A percentile compares a stretch with the other conserved stretches of the same genome.
These are phyloP conservation scores for Psittacara wagleri DNA, from an alignment of 2,113 vertebrate species.

Conservation along the genomic window DNA sequence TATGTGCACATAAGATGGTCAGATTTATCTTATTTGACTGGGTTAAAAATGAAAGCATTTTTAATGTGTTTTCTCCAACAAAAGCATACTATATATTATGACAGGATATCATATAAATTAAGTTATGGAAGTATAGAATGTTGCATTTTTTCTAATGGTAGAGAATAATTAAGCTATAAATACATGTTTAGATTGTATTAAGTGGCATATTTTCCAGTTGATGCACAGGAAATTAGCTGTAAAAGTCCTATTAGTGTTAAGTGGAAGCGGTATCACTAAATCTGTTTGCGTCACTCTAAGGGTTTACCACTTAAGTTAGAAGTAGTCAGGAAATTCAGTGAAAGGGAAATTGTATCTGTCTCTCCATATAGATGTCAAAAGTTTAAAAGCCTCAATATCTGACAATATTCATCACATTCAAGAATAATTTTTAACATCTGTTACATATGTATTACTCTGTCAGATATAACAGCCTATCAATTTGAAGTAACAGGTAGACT, in stretches of 20 bases:
- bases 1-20: not conserved
- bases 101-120: not conserved
- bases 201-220: slow-evolving; percentile 30
- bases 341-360: not conserved
- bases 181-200: slow-evolving; percentile 35
- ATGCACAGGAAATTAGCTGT: slow-evolving; percentile 46
- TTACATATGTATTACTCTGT: not conserved
- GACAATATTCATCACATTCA: not conserved
- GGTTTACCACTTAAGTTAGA: not conserved
- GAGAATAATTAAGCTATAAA: slow-evolving; percentile 52
- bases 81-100: not conserved
- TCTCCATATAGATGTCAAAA: not conserved
- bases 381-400: not conserved
- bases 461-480: not conserved
- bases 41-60: not conserved
- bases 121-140: not conserved
- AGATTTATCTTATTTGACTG: not conserved
- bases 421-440: not conserved
- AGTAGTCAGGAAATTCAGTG: not conserved
- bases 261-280: slow-evolving; percentile 15
- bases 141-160: slow-evolving; percentile 10
- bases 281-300: not conserved
- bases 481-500: not conserved
- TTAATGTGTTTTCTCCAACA: not conserved
- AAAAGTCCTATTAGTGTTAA: slow-evolving; percentile 53